Evolutionary conservation across 1,140 invertebrate species (phyloP).

Genomic region (Eumeta japonica): DNA sequence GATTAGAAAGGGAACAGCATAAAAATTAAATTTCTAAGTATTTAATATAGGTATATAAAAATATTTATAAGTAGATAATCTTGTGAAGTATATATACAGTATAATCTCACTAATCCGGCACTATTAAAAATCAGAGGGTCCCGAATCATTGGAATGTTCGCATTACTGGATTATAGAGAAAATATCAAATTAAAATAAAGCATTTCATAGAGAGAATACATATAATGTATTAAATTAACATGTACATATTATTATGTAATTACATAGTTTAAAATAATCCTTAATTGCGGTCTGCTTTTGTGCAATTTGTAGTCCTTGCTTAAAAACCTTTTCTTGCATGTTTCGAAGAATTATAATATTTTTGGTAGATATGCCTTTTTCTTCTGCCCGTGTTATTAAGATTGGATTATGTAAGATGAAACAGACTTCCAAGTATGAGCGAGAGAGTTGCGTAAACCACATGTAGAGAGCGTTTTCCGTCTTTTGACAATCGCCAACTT

Average conservation of each 20-base stretch:
- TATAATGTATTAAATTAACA: conserved; percentile 13
- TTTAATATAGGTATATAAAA: too few relatives aligned
- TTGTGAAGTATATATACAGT: too few relatives aligned
- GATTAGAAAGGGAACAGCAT: too few relatives aligned
- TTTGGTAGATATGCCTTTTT: conserved; percentile 27
- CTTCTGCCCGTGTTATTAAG: conserved; percentile 26
- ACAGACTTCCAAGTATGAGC: conserved; percentile 20
- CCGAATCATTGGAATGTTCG: conserved; percentile 1
- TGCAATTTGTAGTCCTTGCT: conserved; percentile 14
- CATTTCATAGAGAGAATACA: conserved; percentile 6
- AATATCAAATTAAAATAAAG: conserved; percentile 1
- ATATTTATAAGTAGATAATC: too few relatives aligned
- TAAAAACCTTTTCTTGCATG: conserved; percentile 24
- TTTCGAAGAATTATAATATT: conserved; percentile 26
- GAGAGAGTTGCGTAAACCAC: conserved; percentile 17
- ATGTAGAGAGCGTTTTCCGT: conserved; percentile 14
- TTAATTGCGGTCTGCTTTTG: conserved; percentile 20
- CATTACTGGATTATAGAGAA: neutral
- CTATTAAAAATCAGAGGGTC: neutral
- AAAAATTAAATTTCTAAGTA: too few relatives aligned
- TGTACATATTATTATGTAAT: conserved; percentile 12
- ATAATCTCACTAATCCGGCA: conserved; percentile 1
- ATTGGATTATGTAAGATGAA: conserved; percentile 21
- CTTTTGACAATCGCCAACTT: conserved; percentile 13
- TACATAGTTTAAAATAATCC: conserved; percentile 19